These are phyloP conservation scores for Eupleurogrammus muticus DNA, from an alignment of 2,797 vertebrate genomes.

Conservation along the genomic window DNA sequence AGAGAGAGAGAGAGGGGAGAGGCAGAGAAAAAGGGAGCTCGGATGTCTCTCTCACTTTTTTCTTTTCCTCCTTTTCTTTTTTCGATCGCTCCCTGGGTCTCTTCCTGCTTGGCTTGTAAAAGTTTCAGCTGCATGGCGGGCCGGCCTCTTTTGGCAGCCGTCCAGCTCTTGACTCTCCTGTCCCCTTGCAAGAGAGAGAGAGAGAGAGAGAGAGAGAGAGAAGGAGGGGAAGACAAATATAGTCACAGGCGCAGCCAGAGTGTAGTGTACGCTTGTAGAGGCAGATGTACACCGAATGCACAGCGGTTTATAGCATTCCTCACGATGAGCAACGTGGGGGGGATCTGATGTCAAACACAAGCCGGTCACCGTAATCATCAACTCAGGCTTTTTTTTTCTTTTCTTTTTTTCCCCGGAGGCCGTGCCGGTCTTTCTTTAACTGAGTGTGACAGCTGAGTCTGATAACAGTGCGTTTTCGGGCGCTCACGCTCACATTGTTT, in stretches of 20 bases:
- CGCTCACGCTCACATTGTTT: constrained; percentile 46
- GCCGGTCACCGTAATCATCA: background rate
- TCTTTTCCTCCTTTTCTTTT: constrained; percentile 72
- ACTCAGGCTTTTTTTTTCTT: constrained; percentile 14
- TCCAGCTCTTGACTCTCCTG: constrained; percentile 80
- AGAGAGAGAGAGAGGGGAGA: constrained; percentile 48
- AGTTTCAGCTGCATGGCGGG: constrained; percentile 83
- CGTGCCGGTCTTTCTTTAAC: constrained; percentile 39
- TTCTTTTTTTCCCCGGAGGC: no score
- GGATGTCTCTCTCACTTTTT: constrained; percentile 74
- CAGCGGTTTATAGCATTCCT: constrained; percentile 3
- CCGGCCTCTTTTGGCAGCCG: constrained; percentile 82
- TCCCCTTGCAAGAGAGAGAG: constrained; percentile 68
- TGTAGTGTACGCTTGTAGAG: constrained; percentile 47
- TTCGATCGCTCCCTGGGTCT: constrained; percentile 72
- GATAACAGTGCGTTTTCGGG: constrained; percentile 63
- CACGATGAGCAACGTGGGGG: background rate
- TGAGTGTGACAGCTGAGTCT: constrained; percentile 57
- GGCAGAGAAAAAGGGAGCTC: constrained; percentile 52
- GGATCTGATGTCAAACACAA: constrained; percentile 10
- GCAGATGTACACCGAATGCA: constrained; percentile 40
- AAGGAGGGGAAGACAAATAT: constrained; percentile 76
- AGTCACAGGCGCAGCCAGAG: constrained; percentile 71
- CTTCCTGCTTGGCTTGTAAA: constrained; percentile 86
- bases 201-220: constrained; percentile 69